phyloP scores from a whole-genome alignment of 2,888 invertebrate genomes.

The Biston stratarius region DNA sequence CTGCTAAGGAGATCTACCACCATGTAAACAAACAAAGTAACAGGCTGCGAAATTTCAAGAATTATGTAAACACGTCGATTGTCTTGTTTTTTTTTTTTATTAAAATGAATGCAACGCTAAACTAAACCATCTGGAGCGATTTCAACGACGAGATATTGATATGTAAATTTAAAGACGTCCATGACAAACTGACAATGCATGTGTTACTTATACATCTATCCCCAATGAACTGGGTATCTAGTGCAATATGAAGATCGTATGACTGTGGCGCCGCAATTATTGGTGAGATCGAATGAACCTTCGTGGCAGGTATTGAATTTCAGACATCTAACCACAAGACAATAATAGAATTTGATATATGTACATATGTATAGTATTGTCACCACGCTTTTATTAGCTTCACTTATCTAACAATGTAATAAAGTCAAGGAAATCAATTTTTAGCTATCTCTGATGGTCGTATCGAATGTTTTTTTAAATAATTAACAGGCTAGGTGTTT shows the following conservation, averaged over 20 bases:
- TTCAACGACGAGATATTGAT: slow-evolving; percentile 13
- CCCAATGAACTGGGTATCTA: slow-evolving; percentile 20
- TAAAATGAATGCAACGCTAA: background rate
- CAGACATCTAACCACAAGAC: slow-evolving; percentile 60
- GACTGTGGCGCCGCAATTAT: slow-evolving; percentile 64
- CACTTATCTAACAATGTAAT: no score
- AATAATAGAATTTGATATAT: background rate
- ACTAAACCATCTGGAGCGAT: background rate
- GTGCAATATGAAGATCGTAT: slow-evolving; percentile 33
- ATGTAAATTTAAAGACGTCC: slow-evolving; percentile 18
- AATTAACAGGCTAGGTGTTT: no score
- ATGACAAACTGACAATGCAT: slow-evolving; percentile 2
- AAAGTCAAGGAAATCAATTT: no score
- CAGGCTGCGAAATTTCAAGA: no score
- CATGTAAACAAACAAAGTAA: no score
- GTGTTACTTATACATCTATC: background rate
- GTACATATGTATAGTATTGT: background rate
- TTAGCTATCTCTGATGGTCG: no score
- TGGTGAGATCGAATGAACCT: slow-evolving; percentile 63
- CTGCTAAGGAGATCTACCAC: no score
- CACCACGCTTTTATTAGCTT: background rate
- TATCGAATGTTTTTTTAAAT: no score
- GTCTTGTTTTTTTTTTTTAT: no score
- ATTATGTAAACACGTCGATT: no score
- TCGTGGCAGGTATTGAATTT: slow-evolving; percentile 69